Conservation (phyloP, 2,797 vertebrate species). For the Scarus forsteni region DNA sequence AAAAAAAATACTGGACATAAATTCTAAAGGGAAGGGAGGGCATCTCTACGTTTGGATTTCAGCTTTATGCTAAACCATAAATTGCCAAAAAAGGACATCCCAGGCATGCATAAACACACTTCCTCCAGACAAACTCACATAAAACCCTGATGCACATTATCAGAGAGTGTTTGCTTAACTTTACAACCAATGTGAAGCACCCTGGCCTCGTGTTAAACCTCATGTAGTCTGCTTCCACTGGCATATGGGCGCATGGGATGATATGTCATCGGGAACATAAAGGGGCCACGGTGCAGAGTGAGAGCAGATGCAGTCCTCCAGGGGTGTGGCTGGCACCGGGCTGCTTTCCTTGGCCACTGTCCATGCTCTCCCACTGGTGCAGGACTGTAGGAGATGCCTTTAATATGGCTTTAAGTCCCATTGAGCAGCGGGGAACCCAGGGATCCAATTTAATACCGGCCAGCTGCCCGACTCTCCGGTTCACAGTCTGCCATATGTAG, state of each 20-base stretch:
- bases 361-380: constrained; percentile 79
- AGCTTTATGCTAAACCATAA: constrained; percentile 46
- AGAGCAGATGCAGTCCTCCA: constrained; percentile 81
- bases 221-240: constrained; percentile 38
- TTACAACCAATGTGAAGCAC: constrained; percentile 41
- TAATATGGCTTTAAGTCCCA: constrained; percentile 84
- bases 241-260: constrained; percentile 64
- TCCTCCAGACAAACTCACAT: constrained; percentile 25
- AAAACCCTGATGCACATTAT: constrained; percentile 48
- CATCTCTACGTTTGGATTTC: constrained; percentile 56
- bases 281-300: constrained; percentile 58
- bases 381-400: constrained; percentile 81
- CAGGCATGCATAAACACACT: constrained; percentile 20
- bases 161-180: constrained; percentile 56
- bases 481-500: constrained; percentile 75
- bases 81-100: constrained; percentile 19
- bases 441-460: constrained; percentile 85
- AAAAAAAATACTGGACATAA: constrained; percentile 73
- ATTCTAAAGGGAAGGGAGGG: constrained; percentile 67
- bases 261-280: constrained; percentile 68
- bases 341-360: constrained; percentile 82
- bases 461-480: constrained; percentile 79
- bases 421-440: constrained; percentile 78
- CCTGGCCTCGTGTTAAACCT: constrained; percentile 34
- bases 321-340: constrained; percentile 80